These are phyloP conservation scores for Tenualosa ilisha DNA, from an alignment of 2,797 vertebrate species.

Conservation along the genomic window DNA sequence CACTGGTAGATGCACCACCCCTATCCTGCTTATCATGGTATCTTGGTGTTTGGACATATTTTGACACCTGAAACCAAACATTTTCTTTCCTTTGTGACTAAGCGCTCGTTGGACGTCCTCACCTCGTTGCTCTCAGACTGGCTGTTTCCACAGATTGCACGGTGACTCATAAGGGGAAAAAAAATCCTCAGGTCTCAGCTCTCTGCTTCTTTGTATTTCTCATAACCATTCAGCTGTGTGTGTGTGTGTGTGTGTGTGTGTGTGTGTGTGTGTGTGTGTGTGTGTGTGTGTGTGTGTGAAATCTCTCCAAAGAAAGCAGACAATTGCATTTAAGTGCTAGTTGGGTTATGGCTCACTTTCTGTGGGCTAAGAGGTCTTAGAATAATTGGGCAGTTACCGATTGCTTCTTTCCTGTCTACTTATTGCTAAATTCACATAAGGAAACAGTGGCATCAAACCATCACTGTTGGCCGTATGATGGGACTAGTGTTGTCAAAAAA, in stretches of 20 bases:
- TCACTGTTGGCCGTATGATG: background rate
- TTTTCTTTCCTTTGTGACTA: background rate
- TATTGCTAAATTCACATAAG: background rate
- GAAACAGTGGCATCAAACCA: background rate
- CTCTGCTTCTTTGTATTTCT: background rate
- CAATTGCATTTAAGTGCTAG: background rate
- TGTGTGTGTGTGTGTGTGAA: background rate
- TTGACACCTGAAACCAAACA: slow-evolving; percentile 12
- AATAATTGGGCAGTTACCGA: background rate
- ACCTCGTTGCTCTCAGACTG: slow-evolving; percentile 6
- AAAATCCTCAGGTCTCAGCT: background rate
- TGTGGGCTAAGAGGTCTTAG: background rate
- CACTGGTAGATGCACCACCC: background rate
- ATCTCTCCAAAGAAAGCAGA: background rate
- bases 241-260: background rate
- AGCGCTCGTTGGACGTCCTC: background rate
- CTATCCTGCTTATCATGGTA: background rate
- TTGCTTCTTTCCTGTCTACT: background rate
- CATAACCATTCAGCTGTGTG: background rate
- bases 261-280: no score
- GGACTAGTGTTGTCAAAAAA: no score
- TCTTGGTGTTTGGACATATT: slow-evolving; percentile 7
- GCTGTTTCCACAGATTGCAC: background rate
- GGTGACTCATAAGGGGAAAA: slow-evolving; percentile 13
- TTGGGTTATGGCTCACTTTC: background rate